Evolutionary conservation across 2,113 vertebrate species (phyloP).

Genomic region (Ictalurus punctatus): DNA sequence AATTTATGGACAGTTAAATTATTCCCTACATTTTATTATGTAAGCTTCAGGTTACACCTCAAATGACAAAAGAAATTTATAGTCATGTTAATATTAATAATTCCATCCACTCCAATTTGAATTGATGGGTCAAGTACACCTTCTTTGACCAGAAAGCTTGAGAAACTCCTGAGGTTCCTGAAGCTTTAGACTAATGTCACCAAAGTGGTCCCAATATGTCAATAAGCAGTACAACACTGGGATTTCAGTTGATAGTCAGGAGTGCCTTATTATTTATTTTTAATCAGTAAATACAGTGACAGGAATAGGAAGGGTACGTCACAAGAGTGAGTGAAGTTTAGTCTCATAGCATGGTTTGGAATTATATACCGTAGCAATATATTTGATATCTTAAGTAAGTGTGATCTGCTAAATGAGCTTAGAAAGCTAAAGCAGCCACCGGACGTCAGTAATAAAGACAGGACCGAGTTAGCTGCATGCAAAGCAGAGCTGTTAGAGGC

Average conservation of each 20-base stretch:
- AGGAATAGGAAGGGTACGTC: background rate
- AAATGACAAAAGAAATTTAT: too few species aligned
- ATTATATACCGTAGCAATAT: conserved; percentile 21
- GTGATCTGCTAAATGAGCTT: conserved; percentile 19
- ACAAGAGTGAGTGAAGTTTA: background rate
- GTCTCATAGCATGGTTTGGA: background rate
- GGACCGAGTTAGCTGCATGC: background rate
- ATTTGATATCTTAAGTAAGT: conserved; percentile 6
- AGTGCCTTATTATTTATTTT: background rate
- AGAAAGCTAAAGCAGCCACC: background rate
- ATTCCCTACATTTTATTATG: too few species aligned
- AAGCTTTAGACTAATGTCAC: background rate
- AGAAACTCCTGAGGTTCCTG: background rate
- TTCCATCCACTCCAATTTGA: too few species aligned
- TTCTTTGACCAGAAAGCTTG: background rate
- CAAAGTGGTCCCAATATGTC: background rate
- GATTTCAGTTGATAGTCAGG: background rate
- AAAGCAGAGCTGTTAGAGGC: background rate
- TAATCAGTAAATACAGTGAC: background rate
- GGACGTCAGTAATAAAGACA: background rate
- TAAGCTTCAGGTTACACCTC: too few species aligned
- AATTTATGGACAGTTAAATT: too few species aligned
- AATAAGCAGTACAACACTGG: background rate
- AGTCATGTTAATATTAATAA: too few species aligned
- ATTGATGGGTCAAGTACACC: background rate